Percentiles rank a stretch among this genome's conserved stretches.
phyloP scores from a whole-genome alignment of 2,888 invertebrate genomes.

The Cephalotes varians region DNA sequence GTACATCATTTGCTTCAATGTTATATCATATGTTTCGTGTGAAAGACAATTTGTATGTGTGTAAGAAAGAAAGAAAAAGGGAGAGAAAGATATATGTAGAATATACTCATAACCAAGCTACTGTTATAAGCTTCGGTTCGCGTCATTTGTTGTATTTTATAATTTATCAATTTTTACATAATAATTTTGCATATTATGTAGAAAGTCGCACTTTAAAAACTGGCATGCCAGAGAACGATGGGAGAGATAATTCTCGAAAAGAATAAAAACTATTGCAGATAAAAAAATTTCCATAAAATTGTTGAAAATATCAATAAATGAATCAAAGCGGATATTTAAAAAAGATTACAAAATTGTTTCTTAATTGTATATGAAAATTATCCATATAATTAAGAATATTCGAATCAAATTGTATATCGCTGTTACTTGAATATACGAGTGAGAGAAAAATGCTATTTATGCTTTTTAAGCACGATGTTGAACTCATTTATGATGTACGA shows the following conservation, averaged over 20 bases:
- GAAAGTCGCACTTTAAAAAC: constrained; percentile 2
- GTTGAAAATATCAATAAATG: constrained; percentile 20
- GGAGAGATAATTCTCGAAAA: constrained; percentile 29
- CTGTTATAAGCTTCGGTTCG: background rate
- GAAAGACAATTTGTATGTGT: constrained; percentile 36
- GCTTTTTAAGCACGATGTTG: background rate
- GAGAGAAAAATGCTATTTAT: background rate
- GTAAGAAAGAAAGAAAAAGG: background rate
- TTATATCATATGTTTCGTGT: constrained; percentile 35
- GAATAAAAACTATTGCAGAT: constrained; percentile 19
- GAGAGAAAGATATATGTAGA: background rate
- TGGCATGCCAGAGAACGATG: constrained; percentile 16
- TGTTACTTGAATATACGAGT: background rate
- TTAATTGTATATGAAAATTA: background rate
- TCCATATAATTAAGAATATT: background rate
- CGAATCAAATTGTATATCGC: background rate
- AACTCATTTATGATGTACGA: background rate
- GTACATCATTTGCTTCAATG: constrained; percentile 32
- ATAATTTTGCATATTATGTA: constrained; percentile 28
- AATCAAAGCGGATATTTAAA: background rate
- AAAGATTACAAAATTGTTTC: constrained; percentile 5
- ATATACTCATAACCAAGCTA: constrained; percentile 31
- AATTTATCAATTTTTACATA: constrained; percentile 50
- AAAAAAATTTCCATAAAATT: constrained; percentile 19
- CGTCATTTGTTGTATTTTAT: constrained; percentile 29